phyloP scores from a whole-genome alignment of 2,797 vertebrate species.

The Pagetopsis macropterus region DNA sequence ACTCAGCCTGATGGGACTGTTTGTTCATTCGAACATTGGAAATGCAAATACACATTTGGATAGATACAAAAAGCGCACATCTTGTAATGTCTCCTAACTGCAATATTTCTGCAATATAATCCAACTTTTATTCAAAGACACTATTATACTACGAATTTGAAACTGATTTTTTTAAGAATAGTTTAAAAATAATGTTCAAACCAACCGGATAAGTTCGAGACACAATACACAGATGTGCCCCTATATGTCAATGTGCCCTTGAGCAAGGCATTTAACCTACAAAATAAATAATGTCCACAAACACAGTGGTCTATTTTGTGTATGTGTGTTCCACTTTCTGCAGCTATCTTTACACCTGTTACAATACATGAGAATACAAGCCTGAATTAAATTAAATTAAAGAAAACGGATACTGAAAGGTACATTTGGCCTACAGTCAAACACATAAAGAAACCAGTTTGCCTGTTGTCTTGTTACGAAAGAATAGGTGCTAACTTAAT shows the following conservation, averaged over 20 bases:
- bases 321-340: background rate
- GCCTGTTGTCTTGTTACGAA: background rate
- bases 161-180: too few relatives aligned
- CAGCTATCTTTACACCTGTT: conserved; percentile 11
- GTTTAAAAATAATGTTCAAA: background rate
- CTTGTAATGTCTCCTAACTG: background rate
- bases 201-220: background rate
- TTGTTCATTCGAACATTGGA: conserved; percentile 24
- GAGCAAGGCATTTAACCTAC: background rate
- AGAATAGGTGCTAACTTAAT: background rate
- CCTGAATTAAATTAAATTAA: background rate
- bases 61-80: background rate
- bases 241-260: background rate
- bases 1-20: conserved; percentile 17
- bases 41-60: conserved; percentile 27
- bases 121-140: background rate
- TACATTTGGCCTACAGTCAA: background rate
- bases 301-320: background rate
- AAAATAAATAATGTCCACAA: background rate
- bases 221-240: background rate
- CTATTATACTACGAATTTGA: too few relatives aligned
- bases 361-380: background rate
- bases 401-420: background rate
- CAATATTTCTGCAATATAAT: background rate
- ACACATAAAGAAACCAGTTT: background rate